A percentile compares a stretch with the other conserved stretches of the same genome.
phyloP scores from a whole-genome alignment of 2,113 vertebrate genomes.

The Tinamus guttatus region DNA sequence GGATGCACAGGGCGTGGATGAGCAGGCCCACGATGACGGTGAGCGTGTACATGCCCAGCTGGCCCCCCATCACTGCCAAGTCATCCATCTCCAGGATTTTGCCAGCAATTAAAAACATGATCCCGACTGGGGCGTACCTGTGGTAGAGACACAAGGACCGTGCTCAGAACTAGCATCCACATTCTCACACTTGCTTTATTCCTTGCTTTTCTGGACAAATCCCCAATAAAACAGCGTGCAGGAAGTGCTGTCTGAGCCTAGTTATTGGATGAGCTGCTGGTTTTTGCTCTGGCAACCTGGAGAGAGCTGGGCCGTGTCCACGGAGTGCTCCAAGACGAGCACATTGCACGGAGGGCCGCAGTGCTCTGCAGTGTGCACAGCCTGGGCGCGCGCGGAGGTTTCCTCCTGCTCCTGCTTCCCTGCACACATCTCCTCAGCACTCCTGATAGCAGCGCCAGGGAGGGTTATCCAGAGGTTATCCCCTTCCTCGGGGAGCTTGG shows the following conservation, averaged over 20 bases:
- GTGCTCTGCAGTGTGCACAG: background rate
- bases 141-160: background rate
- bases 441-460: background rate
- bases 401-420: background rate
- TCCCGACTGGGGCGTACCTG: constrained; percentile 96
- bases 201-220: background rate
- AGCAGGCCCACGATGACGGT: constrained; percentile 92
- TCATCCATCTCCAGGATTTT: constrained; percentile 98
- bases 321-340: background rate
- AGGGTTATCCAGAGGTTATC: background rate
- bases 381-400: background rate
- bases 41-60: constrained; percentile 95
- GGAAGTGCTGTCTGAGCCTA: background rate
- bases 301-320: background rate
- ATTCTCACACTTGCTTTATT: background rate
- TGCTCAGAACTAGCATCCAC: background rate
- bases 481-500: background rate
- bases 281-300: background rate
- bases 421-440: background rate
- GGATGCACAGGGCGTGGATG: constrained; percentile 89
- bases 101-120: constrained; percentile 95
- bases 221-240: background rate
- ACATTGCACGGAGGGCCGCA: background rate
- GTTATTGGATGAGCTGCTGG: background rate
- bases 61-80: constrained; percentile 89